Evolutionary conservation across 2,797 vertebrate genomes (phyloP).

Genomic region (Lepus oiostolus): DNA sequence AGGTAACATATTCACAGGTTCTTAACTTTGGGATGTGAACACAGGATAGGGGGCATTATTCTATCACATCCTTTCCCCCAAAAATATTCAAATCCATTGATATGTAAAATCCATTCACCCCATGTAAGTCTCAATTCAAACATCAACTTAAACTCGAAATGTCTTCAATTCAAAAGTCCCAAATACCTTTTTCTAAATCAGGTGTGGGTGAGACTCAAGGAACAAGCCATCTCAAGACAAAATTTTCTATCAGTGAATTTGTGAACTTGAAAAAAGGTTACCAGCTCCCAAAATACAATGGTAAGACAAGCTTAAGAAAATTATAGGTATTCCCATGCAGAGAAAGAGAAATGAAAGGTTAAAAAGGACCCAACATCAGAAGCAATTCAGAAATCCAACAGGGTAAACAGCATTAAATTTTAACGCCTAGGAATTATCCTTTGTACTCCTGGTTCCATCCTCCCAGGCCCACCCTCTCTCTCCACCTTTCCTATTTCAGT

Average conservation of each 20-base stretch:
- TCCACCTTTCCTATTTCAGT: neutral
- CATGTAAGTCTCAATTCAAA: neutral
- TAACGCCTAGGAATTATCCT: neutral
- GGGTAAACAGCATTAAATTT: neutral
- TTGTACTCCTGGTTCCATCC: neutral
- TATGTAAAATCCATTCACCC: conserved; percentile 12
- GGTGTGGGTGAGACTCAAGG: neutral
- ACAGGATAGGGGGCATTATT: neutral
- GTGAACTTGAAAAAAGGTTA: conserved; percentile 24
- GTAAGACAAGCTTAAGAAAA: neutral
- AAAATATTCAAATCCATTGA: neutral
- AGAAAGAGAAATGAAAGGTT: neutral
- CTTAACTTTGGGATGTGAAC: neutral
- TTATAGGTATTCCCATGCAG: neutral
- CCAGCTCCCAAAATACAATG: neutral
- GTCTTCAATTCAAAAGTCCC: neutral
- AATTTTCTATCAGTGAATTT: neutral
- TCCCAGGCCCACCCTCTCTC: neutral
- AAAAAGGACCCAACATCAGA: neutral
- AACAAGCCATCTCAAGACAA: neutral
- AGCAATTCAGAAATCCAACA: neutral
- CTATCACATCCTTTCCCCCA: neutral
- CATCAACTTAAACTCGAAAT: conserved; percentile 21
- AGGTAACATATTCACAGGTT: neutral
- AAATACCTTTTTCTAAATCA: conserved; percentile 24